Conservation (phyloP, 1,140 invertebrate species). For the Thaumetopoea pityocampa region DNA sequence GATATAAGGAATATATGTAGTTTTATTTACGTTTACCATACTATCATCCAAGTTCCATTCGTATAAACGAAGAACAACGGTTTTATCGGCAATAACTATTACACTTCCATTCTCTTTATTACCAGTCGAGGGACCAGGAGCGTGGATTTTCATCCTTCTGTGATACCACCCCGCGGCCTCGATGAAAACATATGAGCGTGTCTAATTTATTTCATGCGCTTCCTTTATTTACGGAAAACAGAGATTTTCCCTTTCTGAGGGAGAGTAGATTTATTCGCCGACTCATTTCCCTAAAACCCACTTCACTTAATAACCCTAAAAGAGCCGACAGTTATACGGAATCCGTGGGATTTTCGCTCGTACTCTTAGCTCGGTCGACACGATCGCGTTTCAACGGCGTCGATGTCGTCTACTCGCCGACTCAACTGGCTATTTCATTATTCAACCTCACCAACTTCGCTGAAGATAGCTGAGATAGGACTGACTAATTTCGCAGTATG, state of each 20-base stretch:
- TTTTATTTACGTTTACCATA: slow-evolving; percentile 21
- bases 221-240: slow-evolving; percentile 58
- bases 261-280: slow-evolving; percentile 46
- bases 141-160: slow-evolving; percentile 49
- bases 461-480: slow-evolving; percentile 54
- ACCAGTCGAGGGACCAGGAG: slow-evolving; percentile 43
- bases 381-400: slow-evolving; percentile 48
- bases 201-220: slow-evolving; percentile 50
- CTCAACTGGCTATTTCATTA: slow-evolving; percentile 69
- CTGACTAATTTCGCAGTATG: slow-evolving; percentile 64
- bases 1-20: slow-evolving; percentile 10
- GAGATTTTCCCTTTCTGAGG: slow-evolving; percentile 38
- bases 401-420: slow-evolving; percentile 46
- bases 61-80: slow-evolving; percentile 28
- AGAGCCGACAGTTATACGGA: slow-evolving; percentile 58
- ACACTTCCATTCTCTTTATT: slow-evolving; percentile 49
- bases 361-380: slow-evolving; percentile 30
- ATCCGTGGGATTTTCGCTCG: slow-evolving; percentile 58
- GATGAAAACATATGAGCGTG: slow-evolving; percentile 49
- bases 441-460: slow-evolving; percentile 48
- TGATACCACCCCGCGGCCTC: slow-evolving; percentile 32
- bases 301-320: slow-evolving; percentile 69
- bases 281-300: slow-evolving; percentile 67
- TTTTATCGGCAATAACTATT: slow-evolving; percentile 29
- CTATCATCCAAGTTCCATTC: slow-evolving; percentile 21